Evolutionary conservation across 1,140 invertebrate species (phyloP), one percentile per base, ranked within the genome.

Genomic region (Sycophila sp.): DNA sequence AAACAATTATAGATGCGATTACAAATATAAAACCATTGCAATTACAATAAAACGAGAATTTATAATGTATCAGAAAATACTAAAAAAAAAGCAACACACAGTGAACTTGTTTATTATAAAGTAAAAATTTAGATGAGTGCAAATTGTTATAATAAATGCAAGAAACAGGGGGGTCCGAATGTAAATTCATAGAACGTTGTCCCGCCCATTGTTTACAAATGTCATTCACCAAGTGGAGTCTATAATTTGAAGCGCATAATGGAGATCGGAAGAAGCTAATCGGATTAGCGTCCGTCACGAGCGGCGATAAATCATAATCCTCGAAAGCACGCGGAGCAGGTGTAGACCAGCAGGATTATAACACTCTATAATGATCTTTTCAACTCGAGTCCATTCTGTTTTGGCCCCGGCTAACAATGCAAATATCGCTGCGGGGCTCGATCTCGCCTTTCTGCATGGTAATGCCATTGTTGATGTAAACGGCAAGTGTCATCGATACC

Each of bases 291-390:
- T 69, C 51, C 47, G 64, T 64, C 73, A 55, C 36, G 64, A 30
- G n/a, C n/a, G 59, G 51, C 49, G 63, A 73, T 69, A 63, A 72
- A 70, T 75, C 71, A 71, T 60, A 65, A 65, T 67, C 68, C 71
- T 68, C 45, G 49, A 36, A 65, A 69, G 70, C 71, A 72, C 19
- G 64, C 68, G 59, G 58, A 68, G 63, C 59, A 72, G 68, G 68
- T 70, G 68, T 70, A 70, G 38, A 24, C 59, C 47, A 64, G 58
- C 40, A 70, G 68, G 74, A 75, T 75, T 75, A 75, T 75, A 56
- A 71, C 71, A 75, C 71, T 60, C 68, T 60, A 64, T 71, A 71
- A 75, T 73, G 47, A 67, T 67, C 56, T 71, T 47, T 49, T 47
- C 68, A 63, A 30, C 66, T 55, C 32, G 32, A 36, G 15, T 60